Evolutionary conservation across 1,140 invertebrate species (phyloP).

Genomic region (Octopus sinensis): DNA sequence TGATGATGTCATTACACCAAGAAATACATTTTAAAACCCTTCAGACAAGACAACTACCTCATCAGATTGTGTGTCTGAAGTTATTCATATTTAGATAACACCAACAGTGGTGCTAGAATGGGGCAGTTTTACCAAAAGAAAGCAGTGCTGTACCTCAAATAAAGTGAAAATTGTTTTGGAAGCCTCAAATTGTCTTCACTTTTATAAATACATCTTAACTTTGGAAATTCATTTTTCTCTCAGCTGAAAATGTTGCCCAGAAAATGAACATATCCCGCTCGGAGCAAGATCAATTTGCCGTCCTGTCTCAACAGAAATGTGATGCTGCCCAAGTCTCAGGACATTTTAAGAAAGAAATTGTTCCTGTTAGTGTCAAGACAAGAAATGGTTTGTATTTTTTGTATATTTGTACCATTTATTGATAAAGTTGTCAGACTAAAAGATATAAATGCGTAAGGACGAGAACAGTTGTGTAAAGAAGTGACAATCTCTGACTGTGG

Average conservation of each 20-base stretch:
- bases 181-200: not conserved
- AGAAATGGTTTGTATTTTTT: slow-evolving; percentile 41
- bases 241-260: slow-evolving; percentile 76
- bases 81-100: too few relatives aligned
- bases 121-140: too few relatives aligned
- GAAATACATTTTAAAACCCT: too few relatives aligned
- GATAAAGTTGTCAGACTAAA: too few relatives aligned
- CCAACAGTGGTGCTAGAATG: too few relatives aligned
- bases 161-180: not conserved
- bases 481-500: too few relatives aligned
- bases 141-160: not conserved
- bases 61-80: too few relatives aligned
- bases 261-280: slow-evolving; percentile 68
- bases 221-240: slow-evolving; percentile 21
- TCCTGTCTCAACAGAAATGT: slow-evolving; percentile 71
- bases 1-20: too few relatives aligned
- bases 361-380: slow-evolving; percentile 46
- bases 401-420: not conserved
- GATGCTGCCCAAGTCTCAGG: slow-evolving; percentile 66
- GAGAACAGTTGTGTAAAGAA: too few relatives aligned
- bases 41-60: too few relatives aligned
- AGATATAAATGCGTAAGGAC: too few relatives aligned
- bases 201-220: too few relatives aligned
- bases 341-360: slow-evolving; percentile 64
- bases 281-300: slow-evolving; percentile 75